Evolutionary conservation across 1,140 invertebrate species (phyloP), one percentile per base, ranked within the genome.

Genomic region (Dinoponera quadriceps): DNA sequence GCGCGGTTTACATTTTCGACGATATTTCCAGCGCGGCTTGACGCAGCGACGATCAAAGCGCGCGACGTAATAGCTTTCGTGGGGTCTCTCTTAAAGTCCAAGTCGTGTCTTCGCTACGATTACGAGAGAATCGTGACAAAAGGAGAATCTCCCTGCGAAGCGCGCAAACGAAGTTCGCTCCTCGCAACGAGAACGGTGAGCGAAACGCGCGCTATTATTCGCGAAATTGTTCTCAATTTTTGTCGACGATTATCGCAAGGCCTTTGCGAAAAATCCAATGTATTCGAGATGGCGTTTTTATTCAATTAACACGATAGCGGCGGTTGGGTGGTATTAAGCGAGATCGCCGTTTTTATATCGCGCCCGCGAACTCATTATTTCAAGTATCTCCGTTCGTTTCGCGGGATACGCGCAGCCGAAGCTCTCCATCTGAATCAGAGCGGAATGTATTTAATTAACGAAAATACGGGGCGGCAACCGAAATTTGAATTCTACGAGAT

Each of bases 391-490:
- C 3, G 14, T 68, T 69, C 51, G 9, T 59, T 69, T 27, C 1
- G 38, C 38, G 38, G n/a, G 11, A 33, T 25, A 65, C 16, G 16
- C 18, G 14, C 14, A 51, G 18, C 3, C 9, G 3, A 48, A 80
- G 22, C 69, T 80, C 69, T 80, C 7, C 25, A 57, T 69, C 18
- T 18, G 22, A 68, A 78, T 65, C 27, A 14, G 69, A 69, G 48
- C 57, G 48, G 49, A 66, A 80, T 80, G 25, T 57, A n/a, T 78
- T 78, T 80, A 80, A 59, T 80, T 80, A 80, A 71, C n/a, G 54
- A 80, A 80, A 80, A 71, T 80, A 71, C 3, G 2, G 38, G 18
- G n/a, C 60, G 29, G 54, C 3, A 63, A 55, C 38, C 69, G 4
- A 48, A 80, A 80, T 80, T 71, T 71, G 33, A 59, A 80, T 80